Evolutionary conservation across 2,113 vertebrate genomes (phyloP).

Genomic region (Perognathus longimembris): DNA sequence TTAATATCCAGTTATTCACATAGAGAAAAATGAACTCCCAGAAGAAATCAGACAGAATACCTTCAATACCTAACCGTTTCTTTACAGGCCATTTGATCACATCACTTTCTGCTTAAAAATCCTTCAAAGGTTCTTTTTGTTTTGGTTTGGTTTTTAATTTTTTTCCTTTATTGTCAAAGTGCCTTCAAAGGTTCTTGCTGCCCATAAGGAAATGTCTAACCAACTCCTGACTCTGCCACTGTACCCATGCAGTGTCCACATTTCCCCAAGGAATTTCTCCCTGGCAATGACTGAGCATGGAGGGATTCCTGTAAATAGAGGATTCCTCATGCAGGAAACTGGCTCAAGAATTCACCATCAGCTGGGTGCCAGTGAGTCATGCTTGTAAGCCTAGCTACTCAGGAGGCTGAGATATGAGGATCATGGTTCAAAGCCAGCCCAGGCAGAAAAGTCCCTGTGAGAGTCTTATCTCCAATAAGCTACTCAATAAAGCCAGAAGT

Average conservation of each 20-base stretch:
- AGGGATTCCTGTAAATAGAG: no score
- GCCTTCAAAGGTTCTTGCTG: conserved; percentile 4
- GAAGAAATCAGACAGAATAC: neutral
- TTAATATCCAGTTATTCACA: conserved; percentile 12
- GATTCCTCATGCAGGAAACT: neutral
- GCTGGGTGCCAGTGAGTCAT: no score
- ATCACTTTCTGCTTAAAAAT: conserved; percentile 11
- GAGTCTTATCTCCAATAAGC: no score
- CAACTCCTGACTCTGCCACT: neutral
- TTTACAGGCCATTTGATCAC: conserved; percentile 5
- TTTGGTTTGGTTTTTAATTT: no score
- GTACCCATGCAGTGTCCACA: accelerated
- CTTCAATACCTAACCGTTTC: neutral
- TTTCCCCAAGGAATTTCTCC: neutral
- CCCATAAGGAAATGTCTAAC: neutral
- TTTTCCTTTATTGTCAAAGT: no score
- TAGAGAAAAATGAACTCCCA: neutral
- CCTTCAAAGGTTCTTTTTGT: conserved; percentile 24
- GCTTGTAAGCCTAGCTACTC: no score
- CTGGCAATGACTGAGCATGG: neutral
- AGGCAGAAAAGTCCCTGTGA: no score
- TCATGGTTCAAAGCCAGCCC: no score
- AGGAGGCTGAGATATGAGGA: no score
- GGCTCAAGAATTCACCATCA: neutral
- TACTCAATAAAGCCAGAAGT: no score